Evolutionary conservation across 1,140 invertebrate species (phyloP), one percentile per base, ranked within the genome.

Genomic region (Globodera rostochiensis): DNA sequence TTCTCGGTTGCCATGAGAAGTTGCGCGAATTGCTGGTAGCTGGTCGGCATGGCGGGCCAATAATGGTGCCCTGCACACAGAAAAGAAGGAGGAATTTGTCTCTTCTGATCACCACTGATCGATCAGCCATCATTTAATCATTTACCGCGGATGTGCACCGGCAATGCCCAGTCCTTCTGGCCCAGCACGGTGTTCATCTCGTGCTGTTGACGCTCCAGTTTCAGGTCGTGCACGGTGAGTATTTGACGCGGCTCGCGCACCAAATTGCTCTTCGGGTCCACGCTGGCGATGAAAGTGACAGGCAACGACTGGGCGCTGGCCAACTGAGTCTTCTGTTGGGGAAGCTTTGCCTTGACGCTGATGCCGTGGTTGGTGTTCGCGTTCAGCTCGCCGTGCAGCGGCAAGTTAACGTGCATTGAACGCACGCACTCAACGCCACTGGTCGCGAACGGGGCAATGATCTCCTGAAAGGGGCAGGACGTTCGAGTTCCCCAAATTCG

Each of bases 341-440:
- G 85, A 13, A 81, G 6, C n/a, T 80, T 84, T 45, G 83, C 36
- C 64, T 19, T 80, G 50, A 85, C 25, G 67, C 82, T 86, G 73
- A 83, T 70, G 46, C 49, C 73, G 19, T 85, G 25, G 15, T 83
- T 67, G 53, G 76, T 75, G 67, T 74, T 73, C 47, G 79, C 70
- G 21, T 73, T 53, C 70, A 84, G 46, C 21, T 85, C 76, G 13
- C 73, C 74, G 69, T 88, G 74, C 64, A 87, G 69, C 49, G 87
- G 87, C 66, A 84, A 57, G 45, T 86, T 83, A 66, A 85, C 13
- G 45, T 80, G 76, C 21, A 83, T 53, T 36, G 77, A 69, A 46
- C 82, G 85, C 47, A 82, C 74, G 73, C 80, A 50, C 64, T 85
- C 85, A 57, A 84, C 81, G 74, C 87, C 87, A 50, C 73, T 60